Conservation (phyloP, 2,113 vertebrate species). For the Passer montanus region DNA sequence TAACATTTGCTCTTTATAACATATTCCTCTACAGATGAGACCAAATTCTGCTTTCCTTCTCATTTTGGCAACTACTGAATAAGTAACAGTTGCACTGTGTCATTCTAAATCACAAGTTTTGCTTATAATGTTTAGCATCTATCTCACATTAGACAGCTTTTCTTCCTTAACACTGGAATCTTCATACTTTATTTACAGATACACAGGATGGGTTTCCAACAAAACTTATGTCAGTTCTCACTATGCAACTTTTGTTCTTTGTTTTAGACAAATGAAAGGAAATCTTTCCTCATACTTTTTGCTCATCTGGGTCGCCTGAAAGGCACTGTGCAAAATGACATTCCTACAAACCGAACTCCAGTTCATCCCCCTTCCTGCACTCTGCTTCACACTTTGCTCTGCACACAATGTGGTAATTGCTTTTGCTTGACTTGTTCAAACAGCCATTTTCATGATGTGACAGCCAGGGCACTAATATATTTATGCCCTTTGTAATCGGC, state of each 20-base stretch:
- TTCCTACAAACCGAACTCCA: neutral
- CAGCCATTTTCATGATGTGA: constrained; percentile 50
- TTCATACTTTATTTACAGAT: neutral
- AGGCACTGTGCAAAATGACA: neutral
- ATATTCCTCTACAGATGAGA: neutral
- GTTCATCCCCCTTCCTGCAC: neutral
- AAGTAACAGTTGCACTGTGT: neutral
- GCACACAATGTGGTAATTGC: constrained; percentile 41
- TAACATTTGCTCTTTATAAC: neutral
- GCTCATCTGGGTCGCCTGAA: neutral
- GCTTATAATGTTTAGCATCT: neutral
- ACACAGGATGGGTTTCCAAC: neutral
- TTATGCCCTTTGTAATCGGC: constrained; percentile 67
- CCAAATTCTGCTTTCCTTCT: neutral
- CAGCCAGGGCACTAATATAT: constrained; percentile 68
- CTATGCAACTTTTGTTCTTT: neutral
- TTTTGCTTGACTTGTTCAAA: constrained; percentile 62
- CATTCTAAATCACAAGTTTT: neutral
- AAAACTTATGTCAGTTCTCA: neutral
- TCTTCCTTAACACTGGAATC: neutral
- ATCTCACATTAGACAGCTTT: neutral
- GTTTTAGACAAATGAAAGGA: neutral
- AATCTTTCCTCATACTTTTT: neutral
- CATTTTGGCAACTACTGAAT: neutral
- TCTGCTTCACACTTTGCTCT: neutral